These are phyloP conservation scores for Centropus bengalensis DNA, from an alignment of 2,113 vertebrate genomes.

Conservation along the genomic window DNA sequence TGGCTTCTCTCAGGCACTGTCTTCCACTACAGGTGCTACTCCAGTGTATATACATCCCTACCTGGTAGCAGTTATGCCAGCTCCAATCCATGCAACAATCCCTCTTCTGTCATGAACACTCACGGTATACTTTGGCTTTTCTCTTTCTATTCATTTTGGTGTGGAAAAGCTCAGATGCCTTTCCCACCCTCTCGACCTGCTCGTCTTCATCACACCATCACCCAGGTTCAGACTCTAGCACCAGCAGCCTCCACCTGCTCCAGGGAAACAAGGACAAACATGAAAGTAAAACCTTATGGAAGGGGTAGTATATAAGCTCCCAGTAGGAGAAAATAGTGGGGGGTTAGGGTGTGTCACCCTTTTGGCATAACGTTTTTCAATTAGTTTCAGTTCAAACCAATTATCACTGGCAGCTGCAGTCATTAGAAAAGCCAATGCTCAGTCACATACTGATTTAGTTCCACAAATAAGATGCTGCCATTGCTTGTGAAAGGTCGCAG, in stretches of 20 bases:
- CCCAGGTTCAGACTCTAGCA: background rate
- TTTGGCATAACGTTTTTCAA: background rate
- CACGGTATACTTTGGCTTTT: background rate
- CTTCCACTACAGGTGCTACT: background rate
- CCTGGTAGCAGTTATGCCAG: background rate
- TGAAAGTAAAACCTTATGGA: background rate
- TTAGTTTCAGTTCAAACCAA: background rate
- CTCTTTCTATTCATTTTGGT: background rate
- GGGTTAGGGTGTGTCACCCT: background rate
- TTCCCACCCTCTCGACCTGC: background rate
- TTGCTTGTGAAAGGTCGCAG: background rate
- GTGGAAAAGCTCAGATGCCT: background rate
- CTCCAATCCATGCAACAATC: background rate
- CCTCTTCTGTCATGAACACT: background rate
- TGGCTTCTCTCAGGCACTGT: background rate
- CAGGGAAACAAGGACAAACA: background rate
- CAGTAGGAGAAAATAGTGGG: rapidly evolving
- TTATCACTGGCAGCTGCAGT: background rate
- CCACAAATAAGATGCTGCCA: background rate
- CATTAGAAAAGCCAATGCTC: background rate
- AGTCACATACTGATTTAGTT: background rate
- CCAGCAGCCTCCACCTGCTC: background rate
- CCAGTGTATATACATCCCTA: background rate
- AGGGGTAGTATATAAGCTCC: background rate
- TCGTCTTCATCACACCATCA: background rate